phyloP scores from a whole-genome alignment of 2,797 vertebrate genomes.

The Tachyglossus aculeatus region DNA sequence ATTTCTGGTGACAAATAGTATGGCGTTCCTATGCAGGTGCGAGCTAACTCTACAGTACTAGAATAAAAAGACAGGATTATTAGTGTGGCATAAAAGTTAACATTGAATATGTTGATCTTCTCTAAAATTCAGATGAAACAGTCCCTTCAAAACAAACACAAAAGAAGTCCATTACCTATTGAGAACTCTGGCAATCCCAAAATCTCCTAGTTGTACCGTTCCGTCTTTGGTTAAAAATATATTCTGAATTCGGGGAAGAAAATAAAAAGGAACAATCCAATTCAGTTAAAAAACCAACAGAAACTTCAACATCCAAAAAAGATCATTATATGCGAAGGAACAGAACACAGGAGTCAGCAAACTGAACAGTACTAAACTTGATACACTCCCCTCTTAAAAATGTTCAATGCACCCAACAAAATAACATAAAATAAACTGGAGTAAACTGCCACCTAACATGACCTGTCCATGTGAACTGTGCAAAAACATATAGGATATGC shows the following conservation, averaged over 20 bases:
- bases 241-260: conserved; percentile 79
- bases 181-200: conserved; percentile 95
- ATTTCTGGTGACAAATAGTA: conserved; percentile 98
- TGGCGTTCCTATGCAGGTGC: conserved; percentile 96
- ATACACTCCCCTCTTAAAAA: neutral
- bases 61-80: conserved; percentile 37
- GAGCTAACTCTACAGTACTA: conserved; percentile 94
- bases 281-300: neutral
- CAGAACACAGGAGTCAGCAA: too few species aligned
- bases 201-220: conserved; percentile 94
- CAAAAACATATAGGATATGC: neutral
- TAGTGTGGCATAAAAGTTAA: conserved; percentile 10
- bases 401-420: neutral
- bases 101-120: neutral
- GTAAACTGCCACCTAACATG: neutral
- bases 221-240: conserved; percentile 98
- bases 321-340: neutral
- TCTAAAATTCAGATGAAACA: conserved; percentile 10
- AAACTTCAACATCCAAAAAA: neutral
- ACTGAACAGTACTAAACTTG: neutral
- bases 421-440: neutral
- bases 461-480: neutral
- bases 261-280: neutral
- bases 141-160: conserved; percentile 10
- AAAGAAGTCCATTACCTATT: conserved; percentile 83